phyloP scores from a whole-genome alignment of 2,888 invertebrate genomes.

The Xylota segnis region DNA sequence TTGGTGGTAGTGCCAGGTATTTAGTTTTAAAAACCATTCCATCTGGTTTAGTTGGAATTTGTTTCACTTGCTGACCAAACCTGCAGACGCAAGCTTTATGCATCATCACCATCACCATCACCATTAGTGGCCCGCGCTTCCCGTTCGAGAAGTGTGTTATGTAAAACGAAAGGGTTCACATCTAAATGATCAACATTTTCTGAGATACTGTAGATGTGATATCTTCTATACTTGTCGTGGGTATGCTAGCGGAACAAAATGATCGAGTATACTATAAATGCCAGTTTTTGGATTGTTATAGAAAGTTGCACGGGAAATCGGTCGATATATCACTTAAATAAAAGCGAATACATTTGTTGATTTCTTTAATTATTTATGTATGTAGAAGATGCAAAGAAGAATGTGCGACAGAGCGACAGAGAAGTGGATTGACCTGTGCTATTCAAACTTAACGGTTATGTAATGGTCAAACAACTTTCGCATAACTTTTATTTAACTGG shows the following conservation, averaged over 20 bases:
- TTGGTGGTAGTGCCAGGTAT: not conserved
- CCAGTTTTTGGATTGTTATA: constrained; percentile 36
- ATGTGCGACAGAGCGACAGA: too few relatives aligned
- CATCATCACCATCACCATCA: not conserved
- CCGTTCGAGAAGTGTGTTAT: not conserved
- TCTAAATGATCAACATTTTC: constrained; percentile 3
- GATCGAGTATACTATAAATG: constrained; percentile 25
- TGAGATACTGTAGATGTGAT: not conserved
- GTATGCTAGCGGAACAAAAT: constrained; percentile 26
- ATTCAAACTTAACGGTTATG: not conserved
- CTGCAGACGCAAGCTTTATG: constrained; percentile 5
- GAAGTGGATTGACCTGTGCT: not conserved
- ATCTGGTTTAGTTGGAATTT: not conserved
- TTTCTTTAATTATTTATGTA: constrained; percentile 33
- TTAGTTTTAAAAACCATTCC: not conserved
- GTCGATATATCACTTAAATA: constrained; percentile 48
- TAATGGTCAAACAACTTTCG: constrained; percentile 3
- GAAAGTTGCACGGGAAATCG: constrained; percentile 65
- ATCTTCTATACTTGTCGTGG: not conserved
- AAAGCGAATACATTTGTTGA: constrained; percentile 29
- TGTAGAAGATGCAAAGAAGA: not conserved
- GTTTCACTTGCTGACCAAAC: constrained; percentile 1
- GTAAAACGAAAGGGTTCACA: constrained; percentile 32
- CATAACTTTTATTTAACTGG: not conserved
- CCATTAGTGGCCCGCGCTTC: not conserved